Evolutionary conservation across 2,888 invertebrate species (phyloP), one percentile per base, ranked within the genome.

Genomic region (Leistus spinibarbis): DNA sequence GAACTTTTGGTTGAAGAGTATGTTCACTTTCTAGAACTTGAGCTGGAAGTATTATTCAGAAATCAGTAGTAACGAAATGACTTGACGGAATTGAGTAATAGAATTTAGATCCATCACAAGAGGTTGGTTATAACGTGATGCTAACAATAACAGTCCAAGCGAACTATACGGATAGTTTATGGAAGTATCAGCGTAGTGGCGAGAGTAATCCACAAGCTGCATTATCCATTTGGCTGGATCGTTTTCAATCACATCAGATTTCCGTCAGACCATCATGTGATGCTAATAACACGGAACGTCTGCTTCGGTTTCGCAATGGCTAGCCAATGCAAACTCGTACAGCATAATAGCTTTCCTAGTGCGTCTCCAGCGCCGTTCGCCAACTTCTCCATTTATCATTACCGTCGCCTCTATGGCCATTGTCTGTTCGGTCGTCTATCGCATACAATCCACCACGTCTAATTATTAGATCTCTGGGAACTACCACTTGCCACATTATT

Each of bases 241-340:
- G 64, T 27, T 64, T 64, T 22, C 64, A 64, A 64, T 64, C 64
- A 64, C 64, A 64, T 64, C 64, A 64, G 64, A 64, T 64, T 64
- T 64, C 64, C 64, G 40, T 64, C 64, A 24, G 24, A 24, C 64
- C 13, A 40, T 40, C 40, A 2, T 40, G 40, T 13, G n/a, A n/a
- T n/a, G 40, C 40, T 40, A 40, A 40, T 40, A 7, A 10, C 7
- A 40, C 7, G 40, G 40, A 40, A 40, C 40, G 40, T 10, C 5
- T n/a, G n/a, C n/a, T n/a, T n/a, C n/a, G n/a, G n/a, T n/a, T n/a
- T n/a, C n/a, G n/a, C 40, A 40, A 40, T 13, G 40, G 7, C 40
- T 40, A 13, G 40, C 40, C 40, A 40, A 40, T 2, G n/a, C n/a
- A n/a, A n/a, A n/a, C n/a, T n/a, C n/a, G n/a, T n/a, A n/a, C n/a